Base-by-base conservation (phyloP, 2,113 vertebrate species). In the Plecturocebus donacophilus region DNA sequence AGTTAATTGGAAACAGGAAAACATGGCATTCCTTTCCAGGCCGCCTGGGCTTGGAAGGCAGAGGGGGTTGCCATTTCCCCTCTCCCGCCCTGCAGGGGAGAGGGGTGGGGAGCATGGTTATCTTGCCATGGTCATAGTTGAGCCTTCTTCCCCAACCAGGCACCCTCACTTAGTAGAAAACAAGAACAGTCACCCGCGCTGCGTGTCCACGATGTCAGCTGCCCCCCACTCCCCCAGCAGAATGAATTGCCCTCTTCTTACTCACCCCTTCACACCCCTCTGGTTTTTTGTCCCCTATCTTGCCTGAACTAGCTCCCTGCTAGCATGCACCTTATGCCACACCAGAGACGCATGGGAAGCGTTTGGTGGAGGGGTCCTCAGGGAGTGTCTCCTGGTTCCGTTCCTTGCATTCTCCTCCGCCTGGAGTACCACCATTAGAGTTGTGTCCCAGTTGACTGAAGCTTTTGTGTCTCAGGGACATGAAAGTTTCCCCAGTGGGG, bases 1-100 rank as follows among this genome's bases (percentile, higher is more conserved):
- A 91, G 95, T 89, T 98, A 98, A 98, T 98, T 98, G 98, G 97
- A 97, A 98, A 98, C 98, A 98, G 97, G 96, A 96, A 96, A 97
- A 88, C 94, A 68, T 92, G 96, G 96, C 98, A 98, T 97, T 98
- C 97, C 96, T 97, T 95, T 68, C 83, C 66, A 56, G 92, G n/a
- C 9, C 5, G 87, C 96, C 84, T 66, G 90, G 87, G 75, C 84
- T 45, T 83, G 91, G 97, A 88, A 54, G 76, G 90, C 64, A 45
- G 61, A 3, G 27, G 66, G 90, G 96, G 90, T 89, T 87, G 92
- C 95, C 58, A 40, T 76, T 38, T 54, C 52, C 81, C 79, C 14
- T 5, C 70, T 56, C 86, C 77, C 1, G 9, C 90, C 75, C 73
- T 7, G 19, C 19, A 23, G 54, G 79, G 92, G 61, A 61, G 76